Evolutionary conservation across 2,113 vertebrate genomes (phyloP).

Genomic region (Ceyx melanurus): DNA sequence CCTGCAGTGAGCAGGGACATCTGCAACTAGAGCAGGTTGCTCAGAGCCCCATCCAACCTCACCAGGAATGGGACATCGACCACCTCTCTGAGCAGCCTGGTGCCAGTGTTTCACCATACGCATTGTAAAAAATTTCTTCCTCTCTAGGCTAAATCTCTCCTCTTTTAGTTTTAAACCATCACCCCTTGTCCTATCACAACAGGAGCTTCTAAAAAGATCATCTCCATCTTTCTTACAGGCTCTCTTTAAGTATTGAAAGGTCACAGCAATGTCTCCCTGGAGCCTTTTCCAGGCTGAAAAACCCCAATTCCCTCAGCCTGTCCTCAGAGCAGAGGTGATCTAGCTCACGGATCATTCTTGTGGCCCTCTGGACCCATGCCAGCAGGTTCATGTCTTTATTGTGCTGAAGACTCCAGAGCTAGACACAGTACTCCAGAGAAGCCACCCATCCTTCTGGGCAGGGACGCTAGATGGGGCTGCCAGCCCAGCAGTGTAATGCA

Average conservation of each 20-base stretch:
- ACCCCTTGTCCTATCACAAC: background rate
- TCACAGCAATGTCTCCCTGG: background rate
- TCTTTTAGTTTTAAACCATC: background rate
- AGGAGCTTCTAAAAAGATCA: background rate
- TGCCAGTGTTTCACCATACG: background rate
- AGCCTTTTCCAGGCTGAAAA: background rate
- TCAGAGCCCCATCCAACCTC: background rate
- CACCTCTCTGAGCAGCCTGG: background rate
- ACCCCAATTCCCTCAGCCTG: background rate
- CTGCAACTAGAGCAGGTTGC: background rate
- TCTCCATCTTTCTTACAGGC: background rate
- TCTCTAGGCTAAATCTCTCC: background rate
- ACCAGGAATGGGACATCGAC: background rate
- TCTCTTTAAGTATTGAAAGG: background rate
- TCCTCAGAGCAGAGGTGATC: background rate
- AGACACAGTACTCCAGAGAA: background rate
- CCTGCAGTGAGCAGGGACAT: background rate
- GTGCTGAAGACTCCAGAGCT: background rate
- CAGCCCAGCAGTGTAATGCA: background rate
- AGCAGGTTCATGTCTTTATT: background rate
- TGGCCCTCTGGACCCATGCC: background rate
- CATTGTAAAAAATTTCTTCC: background rate
- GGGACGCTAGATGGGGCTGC: conserved; percentile 56
- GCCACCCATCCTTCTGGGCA: background rate
- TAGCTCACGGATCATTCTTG: background rate